Conservation (phyloP, 92 coral and sea anemone species). For the Palythoa heliodiscus region DNA sequence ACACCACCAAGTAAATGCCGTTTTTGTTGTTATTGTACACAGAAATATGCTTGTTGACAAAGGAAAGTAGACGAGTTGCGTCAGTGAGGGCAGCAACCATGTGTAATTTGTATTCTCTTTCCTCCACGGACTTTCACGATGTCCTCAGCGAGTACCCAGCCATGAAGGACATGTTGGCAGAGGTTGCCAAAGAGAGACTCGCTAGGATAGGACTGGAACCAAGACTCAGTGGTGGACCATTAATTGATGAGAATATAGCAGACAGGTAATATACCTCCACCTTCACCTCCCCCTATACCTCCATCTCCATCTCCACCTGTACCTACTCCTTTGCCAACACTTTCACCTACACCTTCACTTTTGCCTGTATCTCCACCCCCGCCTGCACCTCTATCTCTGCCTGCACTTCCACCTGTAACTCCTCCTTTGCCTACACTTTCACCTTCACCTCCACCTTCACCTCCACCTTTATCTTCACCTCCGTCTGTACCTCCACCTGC, state of each 20-base stretch:
- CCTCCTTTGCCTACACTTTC: not conserved
- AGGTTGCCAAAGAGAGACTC: constrained; percentile 93
- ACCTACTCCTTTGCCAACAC: too few relatives aligned
- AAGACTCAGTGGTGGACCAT: constrained; percentile 53
- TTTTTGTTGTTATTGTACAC: not conserved
- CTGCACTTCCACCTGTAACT: too few relatives aligned
- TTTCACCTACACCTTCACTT: not conserved
- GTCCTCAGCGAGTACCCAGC: constrained; percentile 87
- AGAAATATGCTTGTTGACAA: constrained; percentile 94
- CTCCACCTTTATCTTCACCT: not conserved
- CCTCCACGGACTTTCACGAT: constrained; percentile 77
- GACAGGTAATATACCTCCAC: not conserved
- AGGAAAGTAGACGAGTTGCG: constrained; percentile 90
- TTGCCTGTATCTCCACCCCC: not conserved
- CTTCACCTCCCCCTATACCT: not conserved
- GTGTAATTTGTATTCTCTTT: constrained; percentile 83
- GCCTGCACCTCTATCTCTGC: not conserved
- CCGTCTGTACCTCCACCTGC: not conserved
- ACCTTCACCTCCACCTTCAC: not conserved
- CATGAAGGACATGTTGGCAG: constrained; percentile 78
- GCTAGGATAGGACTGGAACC: constrained; percentile 83
- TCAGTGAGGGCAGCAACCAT: constrained; percentile 95
- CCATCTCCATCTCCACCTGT: not conserved
- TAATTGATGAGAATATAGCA: constrained; percentile 30
- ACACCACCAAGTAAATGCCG: too few relatives aligned